Base-by-base conservation (phyloP, 2,113 vertebrate genomes). In the Euleptes europaea region DNA sequence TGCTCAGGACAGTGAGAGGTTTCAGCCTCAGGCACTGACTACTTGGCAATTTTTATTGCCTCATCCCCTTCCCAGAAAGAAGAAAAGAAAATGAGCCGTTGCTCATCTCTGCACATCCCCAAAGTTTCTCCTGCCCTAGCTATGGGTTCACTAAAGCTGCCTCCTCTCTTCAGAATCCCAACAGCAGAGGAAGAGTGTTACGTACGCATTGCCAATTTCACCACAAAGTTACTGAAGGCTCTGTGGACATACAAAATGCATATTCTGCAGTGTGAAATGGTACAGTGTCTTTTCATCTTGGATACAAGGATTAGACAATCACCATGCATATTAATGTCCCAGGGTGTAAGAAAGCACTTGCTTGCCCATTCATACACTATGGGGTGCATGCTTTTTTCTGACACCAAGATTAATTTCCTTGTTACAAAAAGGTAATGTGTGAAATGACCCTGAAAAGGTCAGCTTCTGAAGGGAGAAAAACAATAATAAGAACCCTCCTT, bases 371-470 rank as follows among this genome's bases (percentile, higher is more conserved):
- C 15, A 31, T 44, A 66, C 15, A 47, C 28, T 80, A 33, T 72
- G 14, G 35, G 5, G 17, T 69, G 65, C 33, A 9, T 51, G 7
- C 8, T 49, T 15, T 54, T 70, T 69, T 69, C 65, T 49, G 65
- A 49, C 65, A 69, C 17, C 40, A n/a, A 84, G 66, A 78, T 78
- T 84, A 71, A 78, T 84, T 1, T 84, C 31, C 54, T 28, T 71
- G 49, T 71, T 38, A 78, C 38, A 63, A 78, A 72, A 79, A n/a
- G 28, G 51, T 71, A 85, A 85, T 71, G 66, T 79, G 51, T 79
- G 66, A 85, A 78, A 60, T 85, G 66, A 71, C 38, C 66, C 74
- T 47, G 67, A 60, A 71, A 71, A 78, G 49, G 49, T 85, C 66
- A 78, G 17, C 49, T 47, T 78, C 66, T 60, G 23, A 70, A 85